Conservation (phyloP, 2,113 vertebrate genomes). For the Cinclus mexicanus region DNA sequence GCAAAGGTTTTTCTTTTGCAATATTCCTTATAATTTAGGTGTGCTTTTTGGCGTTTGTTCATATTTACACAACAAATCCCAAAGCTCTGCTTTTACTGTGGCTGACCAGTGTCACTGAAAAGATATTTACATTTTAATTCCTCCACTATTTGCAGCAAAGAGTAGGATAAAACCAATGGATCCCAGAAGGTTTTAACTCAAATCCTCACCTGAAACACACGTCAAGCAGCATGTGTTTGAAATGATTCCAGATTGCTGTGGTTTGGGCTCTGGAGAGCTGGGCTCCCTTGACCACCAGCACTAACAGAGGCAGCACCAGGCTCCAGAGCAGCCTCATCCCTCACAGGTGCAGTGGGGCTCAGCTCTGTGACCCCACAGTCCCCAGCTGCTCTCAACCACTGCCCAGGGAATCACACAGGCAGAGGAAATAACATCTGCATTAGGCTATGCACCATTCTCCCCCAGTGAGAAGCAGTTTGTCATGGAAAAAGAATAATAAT, state of each 20-base stretch:
- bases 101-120: neutral
- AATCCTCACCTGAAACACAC: neutral
- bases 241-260: neutral
- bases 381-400: neutral
- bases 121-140: neutral
- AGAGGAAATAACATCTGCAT: neutral
- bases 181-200: neutral
- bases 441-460: neutral
- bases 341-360: accelerated
- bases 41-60: neutral
- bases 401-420: neutral
- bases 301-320: accelerated
- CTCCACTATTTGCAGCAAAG: neutral
- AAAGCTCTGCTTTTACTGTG: neutral
- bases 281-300: accelerated
- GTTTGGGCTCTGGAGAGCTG: neutral
- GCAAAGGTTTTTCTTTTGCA: neutral
- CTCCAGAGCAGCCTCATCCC: neutral
- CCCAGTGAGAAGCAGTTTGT: neutral
- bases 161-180: neutral
- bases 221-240: neutral
- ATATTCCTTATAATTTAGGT: neutral
- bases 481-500: neutral
- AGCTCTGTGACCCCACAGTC: neutral
- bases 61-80: neutral